Conservation (phyloP, 1,140 invertebrate genomes). For the Drosophila setifemur region DNA sequence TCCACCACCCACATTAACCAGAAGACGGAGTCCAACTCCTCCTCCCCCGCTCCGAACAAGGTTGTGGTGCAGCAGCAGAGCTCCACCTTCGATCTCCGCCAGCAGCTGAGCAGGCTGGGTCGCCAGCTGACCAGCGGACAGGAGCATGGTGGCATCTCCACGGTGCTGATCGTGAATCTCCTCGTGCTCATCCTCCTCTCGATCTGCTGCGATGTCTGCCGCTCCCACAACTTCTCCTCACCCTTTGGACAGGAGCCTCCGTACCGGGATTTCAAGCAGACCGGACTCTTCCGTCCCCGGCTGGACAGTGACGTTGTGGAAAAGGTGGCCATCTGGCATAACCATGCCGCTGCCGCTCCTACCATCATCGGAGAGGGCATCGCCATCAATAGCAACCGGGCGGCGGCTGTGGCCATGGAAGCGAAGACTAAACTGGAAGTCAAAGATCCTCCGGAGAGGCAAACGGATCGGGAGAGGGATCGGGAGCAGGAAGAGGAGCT, state of each 20-base stretch:
- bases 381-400: slow-evolving; percentile 36
- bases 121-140: slow-evolving; percentile 27
- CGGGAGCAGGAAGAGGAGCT: neutral
- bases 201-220: slow-evolving; percentile 65
- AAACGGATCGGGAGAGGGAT: neutral
- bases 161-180: slow-evolving; percentile 49
- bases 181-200: slow-evolving; percentile 56
- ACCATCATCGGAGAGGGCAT: slow-evolving; percentile 57
- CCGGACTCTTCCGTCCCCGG: slow-evolving; percentile 39
- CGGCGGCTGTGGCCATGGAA: neutral
- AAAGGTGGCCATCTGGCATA: slow-evolving; percentile 66
- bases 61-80: slow-evolving; percentile 9
- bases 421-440: no score
- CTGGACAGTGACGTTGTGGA: slow-evolving; percentile 69
- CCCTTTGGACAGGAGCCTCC: neutral
- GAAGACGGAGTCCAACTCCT: neutral
- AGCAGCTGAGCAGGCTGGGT: slow-evolving; percentile 39
- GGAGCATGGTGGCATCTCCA: slow-evolving; percentile 47
- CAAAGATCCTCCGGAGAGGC: neutral
- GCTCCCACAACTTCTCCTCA: slow-evolving; percentile 37
- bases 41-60: neutral
- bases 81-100: slow-evolving; percentile 21
- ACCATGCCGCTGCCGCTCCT: slow-evolving; percentile 57
- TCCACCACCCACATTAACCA: slow-evolving; percentile 38
- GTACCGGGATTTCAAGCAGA: slow-evolving; percentile 9